phyloP scores from a whole-genome alignment of 2,797 vertebrate genomes.

The Okamejei kenojei region DNA sequence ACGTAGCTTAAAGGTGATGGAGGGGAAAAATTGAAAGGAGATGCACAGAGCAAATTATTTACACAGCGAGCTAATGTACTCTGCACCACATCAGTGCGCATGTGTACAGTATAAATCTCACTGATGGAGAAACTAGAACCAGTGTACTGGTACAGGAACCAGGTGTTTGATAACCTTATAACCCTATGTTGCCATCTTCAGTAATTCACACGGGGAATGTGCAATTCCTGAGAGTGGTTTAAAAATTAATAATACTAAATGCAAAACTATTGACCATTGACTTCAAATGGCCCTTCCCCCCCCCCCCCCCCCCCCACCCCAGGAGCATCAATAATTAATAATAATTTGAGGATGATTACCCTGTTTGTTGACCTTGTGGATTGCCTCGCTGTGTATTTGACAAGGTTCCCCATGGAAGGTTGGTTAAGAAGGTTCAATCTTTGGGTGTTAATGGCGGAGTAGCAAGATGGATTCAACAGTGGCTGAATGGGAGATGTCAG shows the following conservation, averaged over 20 bases:
- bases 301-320: too few relatives aligned
- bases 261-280: neutral
- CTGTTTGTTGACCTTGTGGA: neutral
- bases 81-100: neutral
- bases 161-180: too few relatives aligned
- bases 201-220: neutral
- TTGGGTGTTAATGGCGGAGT: too few relatives aligned
- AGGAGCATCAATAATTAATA: neutral
- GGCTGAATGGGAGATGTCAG: too few relatives aligned
- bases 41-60: too few relatives aligned
- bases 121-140: neutral
- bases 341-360: neutral
- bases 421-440: too few relatives aligned
- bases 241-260: constrained; percentile 18
- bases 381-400: neutral
- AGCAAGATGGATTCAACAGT: too few relatives aligned
- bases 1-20: too few relatives aligned
- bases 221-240: constrained; percentile 17
- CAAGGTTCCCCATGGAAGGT: too few relatives aligned
- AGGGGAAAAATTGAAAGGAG: too few relatives aligned
- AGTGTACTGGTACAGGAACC: neutral
- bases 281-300: neutral
- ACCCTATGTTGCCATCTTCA: neutral
- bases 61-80: neutral
- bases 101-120: neutral